Evolutionary conservation across 1,140 invertebrate genomes (phyloP).

Genomic region (Oryzaephilus surinamensis): DNA sequence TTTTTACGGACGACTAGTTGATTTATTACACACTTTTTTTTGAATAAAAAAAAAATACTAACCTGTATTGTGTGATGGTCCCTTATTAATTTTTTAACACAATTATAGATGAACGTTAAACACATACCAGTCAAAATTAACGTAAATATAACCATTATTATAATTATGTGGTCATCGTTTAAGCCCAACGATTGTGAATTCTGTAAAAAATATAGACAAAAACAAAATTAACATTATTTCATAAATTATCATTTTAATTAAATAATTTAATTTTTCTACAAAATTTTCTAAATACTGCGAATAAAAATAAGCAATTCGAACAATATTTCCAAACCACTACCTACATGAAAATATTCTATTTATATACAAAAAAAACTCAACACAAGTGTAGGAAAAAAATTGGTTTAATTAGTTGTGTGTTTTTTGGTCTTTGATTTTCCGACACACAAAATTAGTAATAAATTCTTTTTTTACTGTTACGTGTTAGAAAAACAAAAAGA

Average conservation of each 20-base stretch:
- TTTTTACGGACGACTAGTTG: too few relatives aligned
- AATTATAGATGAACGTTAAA: constrained; percentile 75
- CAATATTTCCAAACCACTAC: background rate
- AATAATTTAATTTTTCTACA: background rate
- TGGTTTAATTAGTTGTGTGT: too few relatives aligned
- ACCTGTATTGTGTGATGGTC: constrained; percentile 79
- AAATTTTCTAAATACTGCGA: background rate
- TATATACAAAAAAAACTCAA: background rate
- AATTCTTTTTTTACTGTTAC: too few relatives aligned
- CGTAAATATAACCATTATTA: constrained; percentile 82
- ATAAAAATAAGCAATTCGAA: background rate
- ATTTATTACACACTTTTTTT: too few relatives aligned
- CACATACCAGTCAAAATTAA: constrained; percentile 79
- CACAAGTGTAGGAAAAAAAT: too few relatives aligned
- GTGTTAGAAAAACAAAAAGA: too few relatives aligned
- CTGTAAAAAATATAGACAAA: too few relatives aligned
- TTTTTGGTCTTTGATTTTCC: too few relatives aligned
- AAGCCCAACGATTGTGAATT: constrained; percentile 30
- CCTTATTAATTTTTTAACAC: constrained; percentile 67
- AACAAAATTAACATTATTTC: too few relatives aligned
- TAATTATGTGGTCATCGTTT: constrained; percentile 61
- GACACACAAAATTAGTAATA: too few relatives aligned
- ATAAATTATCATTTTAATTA: too few relatives aligned
- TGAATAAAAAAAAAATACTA: constrained; percentile 35
- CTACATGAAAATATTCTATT: background rate